Evolutionary conservation across 2,113 vertebrate genomes (phyloP).

Genomic region (Ictalurus furcatus): DNA sequence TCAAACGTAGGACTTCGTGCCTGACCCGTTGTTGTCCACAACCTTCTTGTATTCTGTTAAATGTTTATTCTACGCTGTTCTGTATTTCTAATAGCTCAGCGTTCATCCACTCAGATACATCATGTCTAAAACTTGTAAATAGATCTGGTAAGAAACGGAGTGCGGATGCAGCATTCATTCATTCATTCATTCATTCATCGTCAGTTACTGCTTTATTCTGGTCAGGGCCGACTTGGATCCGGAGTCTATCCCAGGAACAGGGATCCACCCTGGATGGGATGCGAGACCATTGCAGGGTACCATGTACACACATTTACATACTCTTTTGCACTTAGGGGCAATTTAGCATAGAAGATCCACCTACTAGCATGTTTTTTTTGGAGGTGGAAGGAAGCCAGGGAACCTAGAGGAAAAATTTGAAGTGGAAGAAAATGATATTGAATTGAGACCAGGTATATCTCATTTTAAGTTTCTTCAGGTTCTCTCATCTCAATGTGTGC

Average conservation of each 20-base stretch:
- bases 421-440: not conserved
- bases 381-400: not conserved
- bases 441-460: not conserved
- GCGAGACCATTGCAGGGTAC: not conserved
- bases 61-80: not conserved
- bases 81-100: not conserved
- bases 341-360: not conserved
- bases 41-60: slow-evolving; percentile 1
- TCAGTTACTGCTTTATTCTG: not conserved
- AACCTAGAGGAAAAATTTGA: not conserved
- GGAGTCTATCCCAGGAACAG: not conserved
- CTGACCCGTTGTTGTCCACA: not conserved
- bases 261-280: not conserved
- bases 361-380: not conserved
- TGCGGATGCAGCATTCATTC: not conserved
- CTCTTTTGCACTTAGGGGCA: no score
- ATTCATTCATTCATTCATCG: not conserved
- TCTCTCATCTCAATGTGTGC: not conserved
- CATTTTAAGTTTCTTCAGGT: not conserved
- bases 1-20: not conserved
- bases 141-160: not conserved
- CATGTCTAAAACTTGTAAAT: not conserved
- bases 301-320: not conserved
- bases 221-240: not conserved
- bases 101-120: not conserved